Conservation (phyloP, 2,797 vertebrate species). For the Thalassophryne amazonica region DNA sequence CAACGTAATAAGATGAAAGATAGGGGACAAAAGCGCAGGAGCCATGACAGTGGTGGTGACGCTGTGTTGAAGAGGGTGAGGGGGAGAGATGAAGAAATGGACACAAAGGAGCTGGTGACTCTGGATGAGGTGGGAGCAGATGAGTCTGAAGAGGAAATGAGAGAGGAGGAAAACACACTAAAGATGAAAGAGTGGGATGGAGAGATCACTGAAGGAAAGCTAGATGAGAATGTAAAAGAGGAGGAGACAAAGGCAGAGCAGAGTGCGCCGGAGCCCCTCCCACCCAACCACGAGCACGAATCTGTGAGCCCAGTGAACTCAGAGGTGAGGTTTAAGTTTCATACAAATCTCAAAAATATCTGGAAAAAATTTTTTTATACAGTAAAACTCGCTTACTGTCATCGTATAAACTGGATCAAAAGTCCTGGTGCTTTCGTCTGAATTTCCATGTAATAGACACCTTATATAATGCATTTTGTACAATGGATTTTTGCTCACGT, state of each 20-base stretch:
- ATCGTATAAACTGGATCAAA: too few relatives aligned
- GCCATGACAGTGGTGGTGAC: slow-evolving; percentile 1
- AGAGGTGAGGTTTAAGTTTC: slow-evolving; percentile 48
- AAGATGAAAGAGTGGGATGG: slow-evolving; percentile 10
- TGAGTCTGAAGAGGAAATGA: slow-evolving; percentile 36
- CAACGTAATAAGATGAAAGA: slow-evolving; percentile 35
- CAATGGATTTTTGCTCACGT: too few relatives aligned
- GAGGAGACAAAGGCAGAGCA: slow-evolving; percentile 50
- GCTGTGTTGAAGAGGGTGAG: slow-evolving; percentile 7
- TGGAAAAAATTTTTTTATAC: too few relatives aligned
- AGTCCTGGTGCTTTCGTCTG: too few relatives aligned
- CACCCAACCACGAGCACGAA: slow-evolving; percentile 28
- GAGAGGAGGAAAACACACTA: slow-evolving; percentile 1
- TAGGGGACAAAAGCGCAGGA: slow-evolving; percentile 22
- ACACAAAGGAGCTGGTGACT: slow-evolving; percentile 53
- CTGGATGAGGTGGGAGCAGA: slow-evolving; percentile 70
- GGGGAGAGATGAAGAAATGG: not conserved
- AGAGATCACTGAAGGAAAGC: slow-evolving; percentile 49
- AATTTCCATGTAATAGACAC: too few relatives aligned
- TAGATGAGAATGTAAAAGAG: slow-evolving; percentile 84
- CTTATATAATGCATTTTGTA: too few relatives aligned
- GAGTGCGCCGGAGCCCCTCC: not conserved
- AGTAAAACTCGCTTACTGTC: too few relatives aligned
- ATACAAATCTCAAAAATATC: too few relatives aligned
- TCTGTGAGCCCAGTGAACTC: slow-evolving; percentile 37